These are phyloP conservation scores for Argyrosomus japonicus DNA, from an alignment of 2,113 vertebrate species.

Conservation along the genomic window DNA sequence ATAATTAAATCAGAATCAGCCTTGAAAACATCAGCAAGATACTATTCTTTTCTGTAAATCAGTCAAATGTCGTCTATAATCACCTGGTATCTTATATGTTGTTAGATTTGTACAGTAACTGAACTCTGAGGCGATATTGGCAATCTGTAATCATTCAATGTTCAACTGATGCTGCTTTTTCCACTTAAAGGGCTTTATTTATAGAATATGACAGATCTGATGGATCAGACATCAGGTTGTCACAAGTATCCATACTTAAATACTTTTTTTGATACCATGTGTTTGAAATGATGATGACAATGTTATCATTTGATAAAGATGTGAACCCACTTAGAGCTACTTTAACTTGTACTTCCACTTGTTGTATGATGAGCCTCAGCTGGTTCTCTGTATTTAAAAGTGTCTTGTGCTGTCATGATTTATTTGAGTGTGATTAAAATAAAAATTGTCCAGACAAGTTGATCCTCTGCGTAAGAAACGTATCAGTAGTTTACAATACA, in stretches of 20 bases:
- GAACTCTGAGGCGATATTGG: background rate
- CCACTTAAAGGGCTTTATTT: too few species aligned
- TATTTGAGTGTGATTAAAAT: background rate
- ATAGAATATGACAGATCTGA: too few species aligned
- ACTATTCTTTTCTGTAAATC: background rate
- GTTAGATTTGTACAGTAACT: background rate
- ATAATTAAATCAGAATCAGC: background rate
- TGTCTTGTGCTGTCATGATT: background rate
- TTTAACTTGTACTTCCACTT: too few species aligned
- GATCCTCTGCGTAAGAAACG: background rate
- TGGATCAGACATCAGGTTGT: too few species aligned
- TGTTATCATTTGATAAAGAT: too few species aligned
- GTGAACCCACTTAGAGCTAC: too few species aligned
- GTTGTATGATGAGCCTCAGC: too few species aligned
- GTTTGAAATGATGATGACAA: too few species aligned
- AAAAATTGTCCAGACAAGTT: background rate
- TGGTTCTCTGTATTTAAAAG: background rate
- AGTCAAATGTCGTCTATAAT: background rate
- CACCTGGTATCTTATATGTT: background rate
- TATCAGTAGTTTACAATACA: background rate
- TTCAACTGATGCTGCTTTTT: too few species aligned
- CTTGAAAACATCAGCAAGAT: background rate
- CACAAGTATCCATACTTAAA: too few species aligned
- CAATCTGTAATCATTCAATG: too few species aligned
- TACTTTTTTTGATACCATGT: too few species aligned